Conservation (phyloP, 2,113 vertebrate species). For the Rafetus swinhoei region DNA sequence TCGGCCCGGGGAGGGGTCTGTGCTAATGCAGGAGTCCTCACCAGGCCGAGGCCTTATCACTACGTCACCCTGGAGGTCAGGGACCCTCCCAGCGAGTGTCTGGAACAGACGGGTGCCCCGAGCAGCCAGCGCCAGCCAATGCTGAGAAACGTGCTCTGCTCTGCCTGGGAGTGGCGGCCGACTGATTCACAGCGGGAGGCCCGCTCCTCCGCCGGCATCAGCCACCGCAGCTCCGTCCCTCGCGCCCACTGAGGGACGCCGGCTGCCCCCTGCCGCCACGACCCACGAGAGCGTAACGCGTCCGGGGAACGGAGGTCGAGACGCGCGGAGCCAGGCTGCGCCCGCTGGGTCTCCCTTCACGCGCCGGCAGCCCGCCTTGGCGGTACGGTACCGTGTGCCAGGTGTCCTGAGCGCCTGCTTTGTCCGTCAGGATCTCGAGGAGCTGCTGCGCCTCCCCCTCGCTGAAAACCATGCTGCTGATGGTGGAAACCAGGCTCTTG, state of each 20-base stretch:
- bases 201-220: neutral
- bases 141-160: neutral
- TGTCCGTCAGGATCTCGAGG: slow-evolving; percentile 93
- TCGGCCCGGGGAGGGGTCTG: neutral
- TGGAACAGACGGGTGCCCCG: neutral
- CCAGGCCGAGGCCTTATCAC: neutral
- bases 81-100: neutral
- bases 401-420: slow-evolving; percentile 88
- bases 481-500: slow-evolving; percentile 87
- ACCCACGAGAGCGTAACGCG: neutral
- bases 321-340: neutral
- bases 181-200: too few relatives aligned
- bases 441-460: slow-evolving; percentile 91
- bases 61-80: neutral
- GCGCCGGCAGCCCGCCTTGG: neutral
- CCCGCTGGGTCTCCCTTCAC: rapidly evolving
- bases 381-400: slow-evolving; percentile 89
- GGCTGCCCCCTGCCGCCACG: neutral
- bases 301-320: neutral
- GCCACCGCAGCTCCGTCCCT: neutral
- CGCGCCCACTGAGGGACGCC: neutral
- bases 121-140: neutral
- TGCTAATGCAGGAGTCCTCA: neutral
- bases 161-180: too few relatives aligned
- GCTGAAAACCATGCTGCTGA: slow-evolving; percentile 90